Evolutionary conservation across 2,888 invertebrate genomes (phyloP), one percentile per base, ranked within the genome.

Genomic region (Macrosiphum euphorbiae): DNA sequence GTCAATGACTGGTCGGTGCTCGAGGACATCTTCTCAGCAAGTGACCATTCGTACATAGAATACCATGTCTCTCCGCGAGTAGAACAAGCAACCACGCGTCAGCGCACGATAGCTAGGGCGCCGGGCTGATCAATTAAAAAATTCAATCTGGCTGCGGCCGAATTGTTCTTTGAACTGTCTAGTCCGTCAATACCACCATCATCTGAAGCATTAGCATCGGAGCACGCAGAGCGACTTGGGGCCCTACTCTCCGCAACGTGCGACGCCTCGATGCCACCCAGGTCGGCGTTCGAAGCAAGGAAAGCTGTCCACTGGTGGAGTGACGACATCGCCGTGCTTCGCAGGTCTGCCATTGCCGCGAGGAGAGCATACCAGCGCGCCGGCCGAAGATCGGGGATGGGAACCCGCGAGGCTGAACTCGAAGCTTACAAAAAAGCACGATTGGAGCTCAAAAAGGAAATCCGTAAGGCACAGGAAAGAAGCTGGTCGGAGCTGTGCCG

Each of bases 191-290:
- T 20, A 0, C 16, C 52, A 3, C 88, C 41, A 28, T 28, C 58
- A 4, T 0, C 58, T 0, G 24, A 10, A 4, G 26, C 44, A 0
- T 11, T 41, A 0, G 44, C 13, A 1, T 26, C 24, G 26, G 58
- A 88, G 3, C 88, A 44, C 10, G 41, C 58, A 2, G 88, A 41
- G 0, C 58, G 35, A 5, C 88, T 88, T 1, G 10, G 44, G 10
- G 3, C 0, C 1, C 5, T 41, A 0, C 41, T 88, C 11, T 1
- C 5, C 20, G 11, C 24, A 4, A 8, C 88, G 11, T 88, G 88
- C 28, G 20, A 88, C 1, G 58, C 88, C 3, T 0, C 58, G 0
- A 88, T 88, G 88, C 88, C 88, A 0, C 11, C 10, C 3, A 88
- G 88, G 5, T 3, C 58, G 1, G 5, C 28, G 0, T 41, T 58